These are phyloP conservation scores for Salvator merianae DNA, from an alignment of 2,113 vertebrate genomes.

Conservation along the genomic window DNA sequence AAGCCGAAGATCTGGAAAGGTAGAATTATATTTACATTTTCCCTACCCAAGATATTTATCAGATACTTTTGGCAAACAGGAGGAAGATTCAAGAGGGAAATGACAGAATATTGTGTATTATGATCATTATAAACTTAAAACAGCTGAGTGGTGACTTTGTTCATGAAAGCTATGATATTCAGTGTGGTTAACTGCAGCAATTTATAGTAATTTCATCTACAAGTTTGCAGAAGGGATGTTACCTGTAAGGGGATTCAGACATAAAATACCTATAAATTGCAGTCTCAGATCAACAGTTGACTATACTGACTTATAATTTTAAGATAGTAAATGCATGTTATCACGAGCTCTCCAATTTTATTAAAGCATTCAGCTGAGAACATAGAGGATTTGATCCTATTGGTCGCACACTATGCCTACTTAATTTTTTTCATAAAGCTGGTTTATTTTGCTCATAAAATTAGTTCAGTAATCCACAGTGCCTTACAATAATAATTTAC, in stretches of 20 bases:
- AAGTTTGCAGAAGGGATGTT: not conserved
- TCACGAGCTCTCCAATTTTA: not conserved
- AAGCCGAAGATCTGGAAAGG: not conserved
- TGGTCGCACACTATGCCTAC: not conserved
- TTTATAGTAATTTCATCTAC: not conserved
- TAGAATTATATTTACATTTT: not conserved
- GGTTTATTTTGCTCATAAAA: not conserved
- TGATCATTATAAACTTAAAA: slow-evolving; percentile 6
- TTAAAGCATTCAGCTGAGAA: not conserved
- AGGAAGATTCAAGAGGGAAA: no score
- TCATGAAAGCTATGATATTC: not conserved
- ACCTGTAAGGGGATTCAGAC: not conserved
- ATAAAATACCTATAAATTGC: not conserved
- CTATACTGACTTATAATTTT: not conserved
- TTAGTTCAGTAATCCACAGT: not conserved
- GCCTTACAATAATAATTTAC: not conserved
- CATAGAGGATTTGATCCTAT: not conserved
- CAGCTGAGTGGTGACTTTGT: not conserved
- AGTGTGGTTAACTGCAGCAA: not conserved
- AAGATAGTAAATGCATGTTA: not conserved
- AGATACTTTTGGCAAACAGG: not conserved
- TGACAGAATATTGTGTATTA: not conserved
- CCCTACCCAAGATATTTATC: not conserved
- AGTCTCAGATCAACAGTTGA: not conserved
- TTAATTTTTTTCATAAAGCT: not conserved